phyloP scores from a whole-genome alignment of 2,888 invertebrate genomes.

The Acleris emargana region DNA sequence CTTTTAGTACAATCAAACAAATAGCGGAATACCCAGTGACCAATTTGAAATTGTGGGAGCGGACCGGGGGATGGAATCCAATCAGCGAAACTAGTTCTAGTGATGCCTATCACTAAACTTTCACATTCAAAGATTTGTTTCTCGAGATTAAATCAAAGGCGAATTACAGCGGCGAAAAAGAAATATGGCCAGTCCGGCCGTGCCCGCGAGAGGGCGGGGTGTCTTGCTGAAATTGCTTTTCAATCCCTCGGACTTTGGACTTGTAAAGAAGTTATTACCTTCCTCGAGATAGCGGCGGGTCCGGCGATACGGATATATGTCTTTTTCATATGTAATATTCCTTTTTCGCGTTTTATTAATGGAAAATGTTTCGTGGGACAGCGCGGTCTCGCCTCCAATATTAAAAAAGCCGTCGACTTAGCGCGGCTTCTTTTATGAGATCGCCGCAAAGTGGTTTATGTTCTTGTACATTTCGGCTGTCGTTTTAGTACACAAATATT shows the following conservation, averaged over 20 bases:
- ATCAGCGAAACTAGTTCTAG: conserved; percentile 80
- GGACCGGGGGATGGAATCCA: conserved; percentile 73
- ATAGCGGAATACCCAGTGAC: conserved; percentile 72
- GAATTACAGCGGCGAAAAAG: conserved; percentile 84
- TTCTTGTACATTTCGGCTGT: conserved; percentile 46
- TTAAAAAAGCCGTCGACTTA: conserved; percentile 77
- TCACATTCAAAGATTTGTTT: conserved; percentile 84
- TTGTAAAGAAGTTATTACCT: conserved; percentile 86
- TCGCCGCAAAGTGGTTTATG: conserved; percentile 72
- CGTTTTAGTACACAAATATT: conserved; percentile 17
- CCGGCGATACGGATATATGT: conserved; percentile 84
- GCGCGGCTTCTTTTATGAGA: conserved; percentile 74
- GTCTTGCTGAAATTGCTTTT: conserved; percentile 85
- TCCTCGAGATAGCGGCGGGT: conserved; percentile 83
- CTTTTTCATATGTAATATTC: conserved; percentile 84
- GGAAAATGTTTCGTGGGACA: conserved; percentile 83
- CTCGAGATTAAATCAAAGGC: conserved; percentile 84
- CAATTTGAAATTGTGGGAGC: conserved; percentile 71
- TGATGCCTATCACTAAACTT: conserved; percentile 82
- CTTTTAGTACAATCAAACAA: conserved; percentile 76
- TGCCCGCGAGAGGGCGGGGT: conserved; percentile 76
- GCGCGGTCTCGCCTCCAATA: conserved; percentile 77
- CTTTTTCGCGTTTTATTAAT: conserved; percentile 85
- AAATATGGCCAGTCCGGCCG: conserved; percentile 80
- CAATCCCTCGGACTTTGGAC: conserved; percentile 86